Evolutionary conservation across 2,888 invertebrate species (phyloP), one percentile per base, ranked within the genome.

Genomic region (Adela reaumurella): DNA sequence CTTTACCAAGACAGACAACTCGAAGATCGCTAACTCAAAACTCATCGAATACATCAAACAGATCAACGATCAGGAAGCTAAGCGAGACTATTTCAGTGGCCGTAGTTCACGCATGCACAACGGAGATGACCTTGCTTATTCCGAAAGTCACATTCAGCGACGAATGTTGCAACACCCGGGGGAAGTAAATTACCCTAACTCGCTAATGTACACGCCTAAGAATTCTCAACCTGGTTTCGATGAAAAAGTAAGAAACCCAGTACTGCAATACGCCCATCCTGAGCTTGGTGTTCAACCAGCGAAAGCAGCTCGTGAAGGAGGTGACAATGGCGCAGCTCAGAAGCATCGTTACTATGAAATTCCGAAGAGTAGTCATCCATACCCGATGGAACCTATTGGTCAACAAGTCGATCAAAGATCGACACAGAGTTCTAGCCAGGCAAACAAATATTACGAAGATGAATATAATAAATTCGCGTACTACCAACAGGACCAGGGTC

Each of bases 221-320:
- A 82, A 79, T 54, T 78, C 83, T 1, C 83, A 83, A 55, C 81
- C 83, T 4, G 81, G 82, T 6, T 83, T 89, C 52, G 88, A 86
- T 52, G 86, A 89, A 56, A 87, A 88, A 24, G 86, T 87, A 0
- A 73, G 90, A 42, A 85, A 87, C 19, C 90, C 90, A 0, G 88
- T 90, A 2, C 72, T 90, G 1, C 89, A 90, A 58, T 90, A 90
- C 59, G 90, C 90, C 1, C 90, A 90, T 62, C 90, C 90, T 0
- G 90, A 90, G 57, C 67, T 90, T 4, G 90, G 90, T 14, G 85
- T 89, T 0, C 90, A 90, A 62, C 87, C 89, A 0, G 89, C 89
- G 1, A 87, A 86, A 65, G 79, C 79, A 2, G 77, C 73, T 2
- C 62, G 71, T n/a, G 74, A 74, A 49, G 68, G 67, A 51, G 60